Base-by-base conservation (phyloP, 1,140 invertebrate genomes). In the Helicoverpa zea region DNA sequence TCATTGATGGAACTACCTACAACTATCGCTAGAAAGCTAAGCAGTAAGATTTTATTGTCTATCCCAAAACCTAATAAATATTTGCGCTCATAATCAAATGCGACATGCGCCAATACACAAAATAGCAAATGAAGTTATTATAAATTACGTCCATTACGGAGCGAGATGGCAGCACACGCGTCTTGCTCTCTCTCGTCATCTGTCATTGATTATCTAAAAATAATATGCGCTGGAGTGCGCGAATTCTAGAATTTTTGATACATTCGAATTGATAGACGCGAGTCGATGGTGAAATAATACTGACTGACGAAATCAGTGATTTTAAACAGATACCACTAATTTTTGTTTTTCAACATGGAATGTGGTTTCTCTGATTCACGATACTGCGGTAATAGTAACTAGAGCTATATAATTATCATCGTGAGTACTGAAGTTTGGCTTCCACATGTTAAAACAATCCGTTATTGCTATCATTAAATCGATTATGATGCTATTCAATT, bases 181-280 rank as follows among this genome's bases (percentile, higher is more conserved):
- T 70, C 64, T 58, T 49, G 52, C 63, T 59, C 52, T 56, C 56
- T 43, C 13, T 72, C 68, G 80, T 80, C 81, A 79, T 79, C 78
- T 79, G 78, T 79, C 80, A 79, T 84, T 74, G 64, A 81, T 82
- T 81, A 79, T 75, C 83, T 86, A 84, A 81, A 86, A 84, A 84
- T 84, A 83, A 80, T 74, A 70, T 30, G 74, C 68, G 82, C 85
- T 84, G 82, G 81, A 84, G 75, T 70, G 63, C 14, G 76, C 13
- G 63, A 56, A 79, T 79, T 79, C 77, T 70, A 83, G 83, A 81
- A 81, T 43, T 83, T 84, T 83, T 84, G 81, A 85, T 82, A 82
- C 76, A 58, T 58, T 51, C 30, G 47, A 43, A 70, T 79, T 79
- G 76, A 79, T 68, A 13, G 76, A 68, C 18, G 23, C 64, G 35